Evolutionary conservation across 1,140 invertebrate genomes (phyloP).

Genomic region (Kradibia gibbosae): DNA sequence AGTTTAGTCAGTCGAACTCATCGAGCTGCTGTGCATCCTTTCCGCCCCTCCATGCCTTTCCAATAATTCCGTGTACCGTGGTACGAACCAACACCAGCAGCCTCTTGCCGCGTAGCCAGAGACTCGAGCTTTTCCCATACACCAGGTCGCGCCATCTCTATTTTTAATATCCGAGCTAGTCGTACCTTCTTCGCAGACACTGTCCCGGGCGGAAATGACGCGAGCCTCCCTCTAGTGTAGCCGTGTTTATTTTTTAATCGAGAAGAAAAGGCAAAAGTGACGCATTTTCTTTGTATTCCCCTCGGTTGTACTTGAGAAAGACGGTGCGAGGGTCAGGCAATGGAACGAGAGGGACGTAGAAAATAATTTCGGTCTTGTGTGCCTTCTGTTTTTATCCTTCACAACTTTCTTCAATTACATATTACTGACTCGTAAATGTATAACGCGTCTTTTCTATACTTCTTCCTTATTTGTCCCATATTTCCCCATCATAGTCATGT

Average conservation of each 20-base stretch:
- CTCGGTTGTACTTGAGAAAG: not conserved
- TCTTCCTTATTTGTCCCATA: not conserved
- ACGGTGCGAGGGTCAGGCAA: too few relatives aligned
- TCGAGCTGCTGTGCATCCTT: not conserved
- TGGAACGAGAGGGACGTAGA: not conserved
- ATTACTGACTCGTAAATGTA: not conserved
- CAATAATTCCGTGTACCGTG: not conserved
- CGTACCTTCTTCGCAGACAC: not conserved
- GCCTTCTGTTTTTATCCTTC: slow-evolving; percentile 32
- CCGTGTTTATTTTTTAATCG: not conserved
- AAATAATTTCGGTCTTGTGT: slow-evolving; percentile 49
- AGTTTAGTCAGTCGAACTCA: not conserved
- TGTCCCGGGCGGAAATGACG: slow-evolving; percentile 22
- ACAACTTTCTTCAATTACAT: not conserved
- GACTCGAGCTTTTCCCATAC: not conserved
- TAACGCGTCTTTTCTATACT: slow-evolving; percentile 14
- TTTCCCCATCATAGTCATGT: not conserved
- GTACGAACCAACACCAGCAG: not conserved
- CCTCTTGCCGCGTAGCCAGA: not conserved
- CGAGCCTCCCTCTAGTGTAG: not conserved
- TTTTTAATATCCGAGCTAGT: not conserved
- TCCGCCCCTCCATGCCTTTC: not conserved
- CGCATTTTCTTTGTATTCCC: not conserved
- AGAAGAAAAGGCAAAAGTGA: slow-evolving; percentile 2
- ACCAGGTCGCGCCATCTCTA: slow-evolving; percentile 3